Evolutionary conservation across 2,888 invertebrate species (phyloP), one percentile per base, ranked within the genome.

Genomic region (Nasonia oneida): DNA sequence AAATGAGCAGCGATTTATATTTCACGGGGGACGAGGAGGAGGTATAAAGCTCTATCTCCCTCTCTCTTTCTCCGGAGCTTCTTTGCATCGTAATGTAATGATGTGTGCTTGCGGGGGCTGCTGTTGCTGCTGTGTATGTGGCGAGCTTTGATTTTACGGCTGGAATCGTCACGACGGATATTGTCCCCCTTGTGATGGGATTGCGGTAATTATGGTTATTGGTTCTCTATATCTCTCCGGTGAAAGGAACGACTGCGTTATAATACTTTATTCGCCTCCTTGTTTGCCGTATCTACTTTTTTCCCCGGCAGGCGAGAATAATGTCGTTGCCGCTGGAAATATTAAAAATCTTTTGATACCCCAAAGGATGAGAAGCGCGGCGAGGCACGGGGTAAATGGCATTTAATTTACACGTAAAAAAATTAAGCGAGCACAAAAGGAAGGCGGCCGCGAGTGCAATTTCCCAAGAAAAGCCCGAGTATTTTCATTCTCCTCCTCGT

Each of bases 1-100:
- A 39, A 80, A 67, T 50, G 75, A 80, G 67, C 53, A 64, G 67
- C 82, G 82, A 82, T 82, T 82, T 76, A 76, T 73, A 71, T 82
- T 76, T 76, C 70, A 70, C 23, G 47, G 57, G 29, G 73, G n/a
- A 33, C 42, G 74, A n/a, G 39, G 57, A 37, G 12, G 57, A 37
- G 12, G 61, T 37, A 23, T 39, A 61, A 77, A 61, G n/a, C 39
- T 23, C 18, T 29, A 37, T 15, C 70, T 39, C 39, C 1, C 39
- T 5, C 1, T 42, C 42, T 42, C 42, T 10, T 10, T 42, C 42
- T 42, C 10, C 47, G 47, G 39, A 74, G 42, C 57, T 76, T 53
- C 57, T 57, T 76, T 76, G 76, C 57, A 77, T 61, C n/a, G 77
- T 23, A 39, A 76, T 76, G 42, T 29, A 37, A 8, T 39, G 42